Evolutionary conservation across 2,888 invertebrate genomes (phyloP), one percentile per base, ranked within the genome.

Genomic region (Eupeodes latifasciatus): DNA sequence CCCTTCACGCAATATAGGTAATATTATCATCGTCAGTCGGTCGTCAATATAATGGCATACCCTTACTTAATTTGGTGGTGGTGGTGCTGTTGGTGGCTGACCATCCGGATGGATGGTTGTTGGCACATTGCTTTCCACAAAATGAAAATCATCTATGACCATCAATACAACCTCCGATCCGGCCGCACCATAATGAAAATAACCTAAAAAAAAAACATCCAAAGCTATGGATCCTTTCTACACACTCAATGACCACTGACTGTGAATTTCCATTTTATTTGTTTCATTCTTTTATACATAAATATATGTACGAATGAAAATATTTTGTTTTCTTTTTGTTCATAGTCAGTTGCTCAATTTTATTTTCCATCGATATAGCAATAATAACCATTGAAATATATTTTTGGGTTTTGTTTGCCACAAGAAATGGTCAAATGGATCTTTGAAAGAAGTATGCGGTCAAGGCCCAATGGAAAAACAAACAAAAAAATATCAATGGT

Each of bases 221-320:
- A 40, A 40, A 85, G 53, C 47, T 34, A 19, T 19, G 61, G 74
- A 75, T 83, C 72, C 78, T 78, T 86, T 67, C 67, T 51, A 14
- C 10, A 57, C 47, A 59, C 72, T 78, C 69, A 75, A 85, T 88
- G 88, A 88, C 85, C 81, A 88, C 88, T 88, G 84, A 88, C 88
- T 88, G 84, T 88, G 81, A 81, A 88, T 85, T 82, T 88, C 74
- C 83, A 81, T 80, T 88, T 88, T 84, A 88, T 88, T 88, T 84
- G 84, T 85, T 88, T 88, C 72, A 76, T 71, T 80, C 62, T 80
- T 75, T 76, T 51, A 53, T 74, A 49, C 40, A n/a, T 12, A 55
- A 16, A 55, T 44, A 9, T 5, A 44, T 44, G 10, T 19, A 55
- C 40, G 6, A 40, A 40, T 40, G 40, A 40, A 40, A 40, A 40